phyloP scores from a whole-genome alignment of 2,888 invertebrate species.

The Diarsia dahlii region DNA sequence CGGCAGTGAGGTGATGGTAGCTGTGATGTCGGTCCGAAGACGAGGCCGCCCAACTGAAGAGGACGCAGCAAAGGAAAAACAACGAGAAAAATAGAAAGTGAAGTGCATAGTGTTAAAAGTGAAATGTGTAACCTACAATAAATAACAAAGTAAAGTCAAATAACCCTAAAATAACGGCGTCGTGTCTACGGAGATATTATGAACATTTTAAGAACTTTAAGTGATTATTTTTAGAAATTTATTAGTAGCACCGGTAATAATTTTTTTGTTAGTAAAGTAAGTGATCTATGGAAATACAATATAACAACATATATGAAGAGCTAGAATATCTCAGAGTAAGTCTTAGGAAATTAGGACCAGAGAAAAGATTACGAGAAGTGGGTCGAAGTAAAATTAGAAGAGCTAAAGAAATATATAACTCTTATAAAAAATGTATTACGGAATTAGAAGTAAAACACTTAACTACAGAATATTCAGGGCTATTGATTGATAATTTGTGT shows the following conservation, averaged over 20 bases:
- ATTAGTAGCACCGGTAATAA: background rate
- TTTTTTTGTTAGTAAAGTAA: background rate
- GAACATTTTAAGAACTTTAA: background rate
- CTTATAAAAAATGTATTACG: background rate
- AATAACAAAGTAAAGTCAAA: background rate
- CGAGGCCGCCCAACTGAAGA: no score
- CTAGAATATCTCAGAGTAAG: background rate
- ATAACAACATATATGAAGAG: background rate
- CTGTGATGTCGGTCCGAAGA: background rate
- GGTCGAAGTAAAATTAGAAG: background rate
- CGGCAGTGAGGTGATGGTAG: background rate
- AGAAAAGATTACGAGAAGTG: background rate
- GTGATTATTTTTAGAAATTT: background rate
- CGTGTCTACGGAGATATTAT: background rate
- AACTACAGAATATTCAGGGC: background rate
- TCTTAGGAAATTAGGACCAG: background rate
- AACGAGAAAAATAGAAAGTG: background rate
- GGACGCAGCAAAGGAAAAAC: background rate
- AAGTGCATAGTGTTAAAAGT: slow-evolving; percentile 1
- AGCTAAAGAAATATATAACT: background rate
- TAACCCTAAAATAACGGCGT: background rate
- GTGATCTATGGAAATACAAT: no score
- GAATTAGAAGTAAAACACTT: slow-evolving; percentile 1
- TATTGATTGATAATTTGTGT: slow-evolving; percentile 2
- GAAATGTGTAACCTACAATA: background rate